A percentile compares a stretch with the other conserved stretches of the same genome.
These are phyloP conservation scores for Xiphophorus hellerii DNA, from an alignment of 2,113 vertebrate species.

Conservation along the genomic window DNA sequence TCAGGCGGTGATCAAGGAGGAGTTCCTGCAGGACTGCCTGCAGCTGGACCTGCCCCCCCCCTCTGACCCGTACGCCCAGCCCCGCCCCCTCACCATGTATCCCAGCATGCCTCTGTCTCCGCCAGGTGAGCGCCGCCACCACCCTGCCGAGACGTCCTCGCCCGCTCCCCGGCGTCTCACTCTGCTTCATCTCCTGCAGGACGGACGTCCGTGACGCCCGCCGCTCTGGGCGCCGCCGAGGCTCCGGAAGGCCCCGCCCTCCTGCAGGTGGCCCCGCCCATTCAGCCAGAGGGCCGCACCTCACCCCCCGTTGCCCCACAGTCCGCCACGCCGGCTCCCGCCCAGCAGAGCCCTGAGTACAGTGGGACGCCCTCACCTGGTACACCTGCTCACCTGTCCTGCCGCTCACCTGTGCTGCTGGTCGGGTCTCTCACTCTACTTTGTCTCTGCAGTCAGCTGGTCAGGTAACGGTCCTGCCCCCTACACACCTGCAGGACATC, in stretches of 20 bases:
- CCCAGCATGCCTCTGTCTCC: slow-evolving; percentile 76
- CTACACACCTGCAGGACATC: slow-evolving; percentile 73
- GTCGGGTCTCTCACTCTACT: background rate
- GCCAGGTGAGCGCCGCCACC: slow-evolving; percentile 51
- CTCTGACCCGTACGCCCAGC: slow-evolving; percentile 71
- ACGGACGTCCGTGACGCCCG: slow-evolving; percentile 51
- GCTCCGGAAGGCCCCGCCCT: slow-evolving; percentile 58
- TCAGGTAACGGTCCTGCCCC: slow-evolving; percentile 67
- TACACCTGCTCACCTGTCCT: slow-evolving; percentile 5
- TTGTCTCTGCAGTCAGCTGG: slow-evolving; percentile 73
- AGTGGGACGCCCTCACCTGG: slow-evolving; percentile 61
- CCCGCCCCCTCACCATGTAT: slow-evolving; percentile 55
- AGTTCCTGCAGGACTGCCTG: slow-evolving; percentile 76
- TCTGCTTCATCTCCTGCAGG: slow-evolving; percentile 12
- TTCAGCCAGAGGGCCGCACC: slow-evolving; percentile 39
- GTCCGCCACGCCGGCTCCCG: slow-evolving; percentile 31
- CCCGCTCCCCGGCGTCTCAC: background rate
- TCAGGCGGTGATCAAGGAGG: slow-evolving; percentile 78
- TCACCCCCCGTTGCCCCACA: slow-evolving; percentile 55
- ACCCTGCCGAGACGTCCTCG: no score
- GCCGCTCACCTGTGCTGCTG: background rate
- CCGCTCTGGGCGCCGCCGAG: background rate
- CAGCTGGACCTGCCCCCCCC: slow-evolving; percentile 69
- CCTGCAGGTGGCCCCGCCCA: slow-evolving; percentile 68
- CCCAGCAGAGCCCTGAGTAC: slow-evolving; percentile 60